These are phyloP conservation scores for Mermis nigrescens DNA, from an alignment of 2,888 invertebrate genomes.

Conservation along the genomic window DNA sequence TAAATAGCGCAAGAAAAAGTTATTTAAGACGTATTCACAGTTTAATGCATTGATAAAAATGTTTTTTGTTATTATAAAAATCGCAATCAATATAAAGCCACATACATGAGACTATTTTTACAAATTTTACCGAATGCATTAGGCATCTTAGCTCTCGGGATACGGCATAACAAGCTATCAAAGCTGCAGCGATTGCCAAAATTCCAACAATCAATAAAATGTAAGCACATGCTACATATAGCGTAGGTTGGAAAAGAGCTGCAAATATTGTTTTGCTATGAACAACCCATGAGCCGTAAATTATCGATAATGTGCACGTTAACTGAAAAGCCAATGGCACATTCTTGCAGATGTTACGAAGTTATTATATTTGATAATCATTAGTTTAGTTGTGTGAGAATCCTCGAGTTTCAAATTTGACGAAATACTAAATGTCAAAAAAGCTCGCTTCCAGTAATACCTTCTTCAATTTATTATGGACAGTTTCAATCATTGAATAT, in stretches of 20 bases:
- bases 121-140: constrained; percentile 22
- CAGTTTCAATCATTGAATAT: no score
- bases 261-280: constrained; percentile 23
- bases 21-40: neutral
- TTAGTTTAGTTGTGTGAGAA: neutral
- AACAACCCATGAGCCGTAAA: constrained; percentile 26
- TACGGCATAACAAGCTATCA: constrained; percentile 22
- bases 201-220: constrained; percentile 21
- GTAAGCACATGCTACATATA: constrained; percentile 28
- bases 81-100: no score
- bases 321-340: neutral
- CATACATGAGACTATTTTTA: no score
- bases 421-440: no score
- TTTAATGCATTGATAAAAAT: no score
- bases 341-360: no score
- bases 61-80: no score
- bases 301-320: constrained; percentile 12
- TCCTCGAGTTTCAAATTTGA: neutral
- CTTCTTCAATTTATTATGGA: no score
- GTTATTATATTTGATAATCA: neutral
- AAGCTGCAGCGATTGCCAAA: constrained; percentile 20
- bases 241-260: constrained; percentile 25
- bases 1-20: neutral
- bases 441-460: no score
- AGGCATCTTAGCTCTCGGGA: constrained; percentile 25